Conservation (phyloP, 2,888 invertebrate genomes). For the Rhogogaster chlorosoma region DNA sequence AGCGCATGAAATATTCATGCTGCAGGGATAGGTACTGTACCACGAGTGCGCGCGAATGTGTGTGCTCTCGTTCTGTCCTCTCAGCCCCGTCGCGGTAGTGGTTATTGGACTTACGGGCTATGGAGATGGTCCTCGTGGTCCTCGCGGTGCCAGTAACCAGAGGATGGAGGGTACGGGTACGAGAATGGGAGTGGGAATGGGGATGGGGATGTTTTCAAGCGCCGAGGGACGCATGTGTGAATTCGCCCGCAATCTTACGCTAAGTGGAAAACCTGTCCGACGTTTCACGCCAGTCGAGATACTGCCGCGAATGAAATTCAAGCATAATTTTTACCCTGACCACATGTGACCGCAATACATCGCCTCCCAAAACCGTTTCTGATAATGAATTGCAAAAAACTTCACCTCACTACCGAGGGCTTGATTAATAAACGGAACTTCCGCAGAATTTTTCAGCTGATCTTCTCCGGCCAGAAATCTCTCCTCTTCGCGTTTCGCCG, state of each 20-base stretch:
- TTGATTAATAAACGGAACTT: not conserved
- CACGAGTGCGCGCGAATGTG: slow-evolving; percentile 31
- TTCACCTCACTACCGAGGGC: not conserved
- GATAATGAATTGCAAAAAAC: not conserved
- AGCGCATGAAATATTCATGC: slow-evolving; percentile 49
- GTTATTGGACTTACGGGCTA: slow-evolving; percentile 46
- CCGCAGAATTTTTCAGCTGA: not conserved
- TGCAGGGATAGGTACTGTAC: not conserved
- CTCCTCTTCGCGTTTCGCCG: not conserved
- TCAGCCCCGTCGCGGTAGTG: slow-evolving; percentile 41
- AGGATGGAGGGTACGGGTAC: not conserved
- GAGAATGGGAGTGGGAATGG: not conserved
- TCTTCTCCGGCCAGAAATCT: not conserved
- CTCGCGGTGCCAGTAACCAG: slow-evolving; percentile 39
- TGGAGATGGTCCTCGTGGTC: slow-evolving; percentile 46
- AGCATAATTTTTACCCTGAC: slow-evolving; percentile 25
- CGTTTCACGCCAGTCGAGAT: slow-evolving; percentile 30
- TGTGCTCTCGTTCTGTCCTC: slow-evolving; percentile 15
- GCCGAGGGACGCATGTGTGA: slow-evolving; percentile 50
- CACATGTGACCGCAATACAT: slow-evolving; percentile 28
- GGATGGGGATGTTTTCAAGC: slow-evolving; percentile 43
- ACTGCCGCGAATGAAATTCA: not conserved
- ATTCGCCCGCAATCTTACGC: slow-evolving; percentile 49
- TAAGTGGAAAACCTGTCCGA: slow-evolving; percentile 50
- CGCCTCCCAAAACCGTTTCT: not conserved